A percentile compares a stretch with the other conserved stretches of the same genome.
Conservation (phyloP, 2,113 vertebrate genomes). For the Mus pahari region DNA sequence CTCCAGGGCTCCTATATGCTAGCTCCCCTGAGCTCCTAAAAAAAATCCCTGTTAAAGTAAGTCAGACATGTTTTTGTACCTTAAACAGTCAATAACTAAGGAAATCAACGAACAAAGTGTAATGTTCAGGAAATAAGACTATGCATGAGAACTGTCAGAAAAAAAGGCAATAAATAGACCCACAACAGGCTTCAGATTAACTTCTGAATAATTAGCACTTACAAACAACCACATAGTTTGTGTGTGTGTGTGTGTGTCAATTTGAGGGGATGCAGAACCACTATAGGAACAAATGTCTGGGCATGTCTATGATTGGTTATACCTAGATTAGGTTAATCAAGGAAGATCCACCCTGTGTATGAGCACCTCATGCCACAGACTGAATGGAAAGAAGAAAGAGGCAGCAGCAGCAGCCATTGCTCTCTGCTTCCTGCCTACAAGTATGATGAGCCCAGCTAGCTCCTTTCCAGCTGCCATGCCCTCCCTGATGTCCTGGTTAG, state of each 20-base stretch:
- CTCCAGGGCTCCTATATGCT: too few relatives aligned
- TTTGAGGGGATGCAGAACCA: background rate
- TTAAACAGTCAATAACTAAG: slow-evolving; percentile 4
- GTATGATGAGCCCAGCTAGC: too few relatives aligned
- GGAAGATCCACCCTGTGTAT: too few relatives aligned
- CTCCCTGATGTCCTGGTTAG: background rate
- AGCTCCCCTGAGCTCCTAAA: background rate
- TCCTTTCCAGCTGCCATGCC: background rate
- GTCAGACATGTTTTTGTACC: background rate
- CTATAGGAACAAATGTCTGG: background rate
- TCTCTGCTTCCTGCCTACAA: background rate
- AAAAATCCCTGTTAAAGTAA: background rate
- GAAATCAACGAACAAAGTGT: background rate
- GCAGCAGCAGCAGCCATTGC: background rate
- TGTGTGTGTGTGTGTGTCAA: background rate
- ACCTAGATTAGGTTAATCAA: background rate
- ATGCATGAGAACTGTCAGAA: background rate
- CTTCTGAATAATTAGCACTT: background rate
- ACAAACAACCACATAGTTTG: background rate
- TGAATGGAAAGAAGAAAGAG: background rate
- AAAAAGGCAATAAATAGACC: background rate
- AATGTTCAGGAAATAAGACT: background rate
- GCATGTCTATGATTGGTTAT: background rate
- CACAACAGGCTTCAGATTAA: background rate
- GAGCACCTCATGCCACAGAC: too few relatives aligned